Evolutionary conservation across 2,113 vertebrate genomes (phyloP).

Genomic region (Menidia beryllina): DNA sequence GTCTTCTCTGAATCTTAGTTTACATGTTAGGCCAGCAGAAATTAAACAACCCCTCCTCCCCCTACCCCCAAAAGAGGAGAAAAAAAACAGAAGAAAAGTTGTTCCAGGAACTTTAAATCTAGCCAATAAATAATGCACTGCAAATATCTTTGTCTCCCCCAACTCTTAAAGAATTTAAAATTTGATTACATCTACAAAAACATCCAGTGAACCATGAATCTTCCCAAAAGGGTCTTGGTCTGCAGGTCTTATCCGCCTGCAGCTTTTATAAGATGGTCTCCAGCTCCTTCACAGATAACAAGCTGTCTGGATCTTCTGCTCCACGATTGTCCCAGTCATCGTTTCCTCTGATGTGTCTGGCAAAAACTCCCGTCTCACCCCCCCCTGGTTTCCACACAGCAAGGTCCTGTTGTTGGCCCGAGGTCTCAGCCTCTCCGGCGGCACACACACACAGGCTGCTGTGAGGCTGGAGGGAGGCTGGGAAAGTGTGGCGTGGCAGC

Average conservation of each 20-base stretch:
- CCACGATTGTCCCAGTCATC: slow-evolving; percentile 25
- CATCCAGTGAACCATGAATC: neutral
- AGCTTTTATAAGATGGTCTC: slow-evolving; percentile 78
- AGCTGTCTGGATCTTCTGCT: slow-evolving; percentile 47
- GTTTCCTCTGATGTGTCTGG: slow-evolving; percentile 28
- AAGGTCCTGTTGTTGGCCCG: slow-evolving; percentile 37
- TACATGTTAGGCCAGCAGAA: neutral
- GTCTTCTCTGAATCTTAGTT: neutral
- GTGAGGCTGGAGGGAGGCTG: slow-evolving; percentile 45
- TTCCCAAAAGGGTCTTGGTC: neutral
- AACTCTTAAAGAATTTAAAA: neutral
- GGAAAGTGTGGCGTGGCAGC: slow-evolving; percentile 33
- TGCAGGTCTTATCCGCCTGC: neutral
- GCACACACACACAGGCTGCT: slow-evolving; percentile 55
- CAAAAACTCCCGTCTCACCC: slow-evolving; percentile 26
- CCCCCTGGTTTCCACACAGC: slow-evolving; percentile 22
- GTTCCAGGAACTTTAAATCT: neutral
- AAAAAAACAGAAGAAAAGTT: neutral
- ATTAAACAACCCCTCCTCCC: neutral
- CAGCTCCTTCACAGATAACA: slow-evolving; percentile 69
- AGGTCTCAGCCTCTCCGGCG: slow-evolving; percentile 50
- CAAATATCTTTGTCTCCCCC: neutral
- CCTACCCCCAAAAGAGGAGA: too few species aligned
- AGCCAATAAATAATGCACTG: neutral
- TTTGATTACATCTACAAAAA: slow-evolving; percentile 1